Conservation (phyloP, 2,888 invertebrate genomes). For the Amiota minor region DNA sequence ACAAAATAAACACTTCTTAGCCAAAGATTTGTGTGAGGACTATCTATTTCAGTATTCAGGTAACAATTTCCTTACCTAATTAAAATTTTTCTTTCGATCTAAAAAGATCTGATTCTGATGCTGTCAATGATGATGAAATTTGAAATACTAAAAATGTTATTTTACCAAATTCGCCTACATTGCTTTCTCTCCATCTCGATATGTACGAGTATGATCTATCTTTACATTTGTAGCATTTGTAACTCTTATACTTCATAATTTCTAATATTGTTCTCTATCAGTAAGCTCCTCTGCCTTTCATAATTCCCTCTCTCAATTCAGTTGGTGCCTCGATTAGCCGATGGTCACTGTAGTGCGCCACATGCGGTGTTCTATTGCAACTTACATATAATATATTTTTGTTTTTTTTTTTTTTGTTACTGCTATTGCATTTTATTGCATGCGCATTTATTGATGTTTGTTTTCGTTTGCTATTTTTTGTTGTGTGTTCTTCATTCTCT, state of each 20-base stretch:
- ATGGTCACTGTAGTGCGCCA: slow-evolving; percentile 5
- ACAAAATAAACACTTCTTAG: too few relatives aligned
- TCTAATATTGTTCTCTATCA: too few relatives aligned
- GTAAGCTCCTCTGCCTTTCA: background rate
- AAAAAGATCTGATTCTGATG: too few relatives aligned
- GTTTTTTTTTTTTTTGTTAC: slow-evolving; percentile 32
- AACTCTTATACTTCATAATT: background rate
- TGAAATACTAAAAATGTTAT: too few relatives aligned
- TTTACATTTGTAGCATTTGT: too few relatives aligned
- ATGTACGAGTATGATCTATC: background rate
- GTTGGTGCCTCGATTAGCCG: slow-evolving; percentile 11
- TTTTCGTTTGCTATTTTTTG: slow-evolving; percentile 6
- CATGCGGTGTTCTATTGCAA: slow-evolving; percentile 1
- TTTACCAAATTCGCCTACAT: too few relatives aligned
- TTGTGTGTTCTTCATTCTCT: background rate
- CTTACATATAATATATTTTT: slow-evolving; percentile 21
- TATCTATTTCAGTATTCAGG: too few relatives aligned
- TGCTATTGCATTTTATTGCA: slow-evolving; percentile 36
- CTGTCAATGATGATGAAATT: too few relatives aligned
- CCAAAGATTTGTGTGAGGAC: too few relatives aligned
- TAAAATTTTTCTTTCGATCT: too few relatives aligned
- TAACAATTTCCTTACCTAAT: too few relatives aligned
- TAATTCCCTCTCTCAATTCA: background rate
- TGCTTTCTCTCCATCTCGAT: background rate
- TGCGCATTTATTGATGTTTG: slow-evolving; percentile 24